Percentiles rank a stretch among this genome's conserved stretches.
phyloP scores from a whole-genome alignment of 2,113 vertebrate genomes.

The Strix aluco region DNA sequence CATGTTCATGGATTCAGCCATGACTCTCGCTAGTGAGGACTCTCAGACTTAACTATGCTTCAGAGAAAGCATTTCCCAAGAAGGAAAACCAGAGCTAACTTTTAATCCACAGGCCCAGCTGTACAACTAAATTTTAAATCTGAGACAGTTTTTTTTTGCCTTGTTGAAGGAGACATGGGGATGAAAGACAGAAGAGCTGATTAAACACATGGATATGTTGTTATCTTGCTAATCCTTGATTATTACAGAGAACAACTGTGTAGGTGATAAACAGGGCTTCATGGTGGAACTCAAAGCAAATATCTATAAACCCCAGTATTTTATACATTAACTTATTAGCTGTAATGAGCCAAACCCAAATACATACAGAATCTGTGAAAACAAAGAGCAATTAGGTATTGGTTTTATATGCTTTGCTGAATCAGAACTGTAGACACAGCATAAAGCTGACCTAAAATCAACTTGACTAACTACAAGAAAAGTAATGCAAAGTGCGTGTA shows the following conservation, averaged over 20 bases:
- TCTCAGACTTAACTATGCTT: neutral
- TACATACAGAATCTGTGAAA: neutral
- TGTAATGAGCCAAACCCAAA: neutral
- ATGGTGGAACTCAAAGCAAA: neutral
- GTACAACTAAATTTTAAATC: neutral
- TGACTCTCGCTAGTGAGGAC: neutral
- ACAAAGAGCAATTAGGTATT: neutral
- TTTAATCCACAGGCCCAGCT: neutral
- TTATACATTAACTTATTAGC: neutral
- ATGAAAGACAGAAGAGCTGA: neutral
- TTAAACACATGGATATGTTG: neutral
- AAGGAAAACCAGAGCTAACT: neutral
- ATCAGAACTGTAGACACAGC: neutral
- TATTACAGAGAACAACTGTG: neutral
- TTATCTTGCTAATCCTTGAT: neutral
- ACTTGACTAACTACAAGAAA: neutral
- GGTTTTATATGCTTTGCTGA: neutral
- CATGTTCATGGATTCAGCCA: neutral
- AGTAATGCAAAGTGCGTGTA: too few relatives aligned
- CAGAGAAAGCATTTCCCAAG: neutral
- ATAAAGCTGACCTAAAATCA: neutral
- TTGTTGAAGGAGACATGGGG: neutral
- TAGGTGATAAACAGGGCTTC: neutral
- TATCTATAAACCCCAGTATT: neutral
- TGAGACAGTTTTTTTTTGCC: neutral